Evolutionary conservation across 2,113 vertebrate genomes (phyloP).

Genomic region (Steatornis caripensis): DNA sequence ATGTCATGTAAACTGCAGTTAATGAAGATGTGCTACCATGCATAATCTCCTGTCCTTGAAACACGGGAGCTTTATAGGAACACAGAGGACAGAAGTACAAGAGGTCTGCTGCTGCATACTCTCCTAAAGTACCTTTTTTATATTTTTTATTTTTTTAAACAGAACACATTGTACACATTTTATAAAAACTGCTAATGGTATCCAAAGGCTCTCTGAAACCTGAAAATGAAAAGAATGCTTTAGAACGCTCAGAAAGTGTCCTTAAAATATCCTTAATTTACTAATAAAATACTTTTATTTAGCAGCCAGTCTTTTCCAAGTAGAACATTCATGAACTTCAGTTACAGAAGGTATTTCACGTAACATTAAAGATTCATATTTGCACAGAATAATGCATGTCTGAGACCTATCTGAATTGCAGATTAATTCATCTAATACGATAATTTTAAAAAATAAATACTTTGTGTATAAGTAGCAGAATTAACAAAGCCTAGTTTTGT

Average conservation of each 20-base stretch:
- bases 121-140: background rate
- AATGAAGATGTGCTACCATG: background rate
- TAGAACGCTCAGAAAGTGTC: background rate
- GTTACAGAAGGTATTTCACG: background rate
- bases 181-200: background rate
- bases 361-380: background rate
- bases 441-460: background rate
- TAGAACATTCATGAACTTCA: background rate
- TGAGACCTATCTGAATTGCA: background rate
- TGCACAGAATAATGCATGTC: background rate
- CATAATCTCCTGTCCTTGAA: slow-evolving; percentile 37
- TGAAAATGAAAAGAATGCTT: background rate
- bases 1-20: background rate
- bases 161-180: slow-evolving; percentile 2
- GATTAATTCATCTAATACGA: background rate
- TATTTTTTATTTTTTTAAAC: background rate
- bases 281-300: background rate
- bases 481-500: background rate
- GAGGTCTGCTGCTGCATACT: background rate
- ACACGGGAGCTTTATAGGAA: background rate
- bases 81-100: background rate
- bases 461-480: background rate
- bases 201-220: background rate
- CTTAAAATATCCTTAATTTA: slow-evolving; percentile 8
- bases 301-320: background rate